A percentile compares a stretch with the other conserved stretches of the same genome.
Evolutionary conservation across 2,888 invertebrate species (phyloP).

Genomic region (Metopia argyrocephala): DNA sequence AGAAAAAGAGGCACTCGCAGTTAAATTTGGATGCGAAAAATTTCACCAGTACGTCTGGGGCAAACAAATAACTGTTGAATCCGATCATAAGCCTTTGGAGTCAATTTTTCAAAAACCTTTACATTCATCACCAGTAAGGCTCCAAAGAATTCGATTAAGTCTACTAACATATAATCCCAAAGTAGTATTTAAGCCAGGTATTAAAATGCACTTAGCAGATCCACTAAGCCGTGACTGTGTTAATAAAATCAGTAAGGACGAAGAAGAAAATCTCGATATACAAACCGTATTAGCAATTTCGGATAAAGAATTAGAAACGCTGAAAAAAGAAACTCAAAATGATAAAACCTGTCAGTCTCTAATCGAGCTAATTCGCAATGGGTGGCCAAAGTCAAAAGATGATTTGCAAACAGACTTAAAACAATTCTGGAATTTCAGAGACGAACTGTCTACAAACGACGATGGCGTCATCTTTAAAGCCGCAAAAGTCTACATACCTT

Average conservation of each 20-base stretch:
- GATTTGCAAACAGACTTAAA: neutral
- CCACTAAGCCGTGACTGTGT: slow-evolving; percentile 26
- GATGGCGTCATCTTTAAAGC: neutral
- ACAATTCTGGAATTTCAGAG: slow-evolving; percentile 3
- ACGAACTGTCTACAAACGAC: neutral
- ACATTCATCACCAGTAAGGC: neutral
- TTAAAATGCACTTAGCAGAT: slow-evolving; percentile 21
- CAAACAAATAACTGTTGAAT: slow-evolving; percentile 21
- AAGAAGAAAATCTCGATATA: neutral
- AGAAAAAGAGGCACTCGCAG: slow-evolving; percentile 49
- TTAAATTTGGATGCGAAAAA: slow-evolving; percentile 48
- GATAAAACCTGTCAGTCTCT: neutral
- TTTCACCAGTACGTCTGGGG: slow-evolving; percentile 44
- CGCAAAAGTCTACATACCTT: neutral
- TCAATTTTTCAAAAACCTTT: slow-evolving; percentile 28
- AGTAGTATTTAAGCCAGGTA: neutral
- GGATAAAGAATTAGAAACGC: neutral
- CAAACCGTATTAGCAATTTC: neutral
- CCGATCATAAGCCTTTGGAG: slow-evolving; percentile 49
- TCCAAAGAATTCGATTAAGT: slow-evolving; percentile 19
- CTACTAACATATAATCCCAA: slow-evolving; percentile 5
- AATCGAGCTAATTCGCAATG: slow-evolving; percentile 3
- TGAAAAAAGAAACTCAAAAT: neutral
- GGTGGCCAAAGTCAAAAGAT: slow-evolving; percentile 4
- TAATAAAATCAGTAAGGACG: neutral